Base-by-base conservation (phyloP, 1,140 invertebrate species). In the Lepidurus packardi region DNA sequence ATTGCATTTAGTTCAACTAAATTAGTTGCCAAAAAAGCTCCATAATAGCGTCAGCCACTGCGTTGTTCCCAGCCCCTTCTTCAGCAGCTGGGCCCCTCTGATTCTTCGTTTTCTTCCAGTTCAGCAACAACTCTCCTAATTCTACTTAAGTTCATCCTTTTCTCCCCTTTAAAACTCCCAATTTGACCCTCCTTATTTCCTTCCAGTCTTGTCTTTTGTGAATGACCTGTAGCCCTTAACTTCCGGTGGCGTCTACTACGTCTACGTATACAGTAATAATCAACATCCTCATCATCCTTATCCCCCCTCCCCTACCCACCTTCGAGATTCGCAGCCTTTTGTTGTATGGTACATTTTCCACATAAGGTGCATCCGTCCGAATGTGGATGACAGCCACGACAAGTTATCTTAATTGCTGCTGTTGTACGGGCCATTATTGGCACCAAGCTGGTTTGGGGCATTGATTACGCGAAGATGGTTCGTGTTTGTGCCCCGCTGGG, bases 381-480 rank as follows among this genome's bases (percentile, higher is more conserved):
- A 65, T 65, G 53, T 65, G 53, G 53, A 65, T 65, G 53, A 13
- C 21, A n/a, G 21, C 53, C 53, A 65, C 53, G 53, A n/a, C 53
- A 21, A 13, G 16, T 9, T 13, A 7, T 7, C 13, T 13, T 7
- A 65, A 65, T 65, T 65, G 16, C 21, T 65, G 13, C 53, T 65
- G 9, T 3, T 65, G 21, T 21, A 65, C 53, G 53, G 53, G 53
- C 53, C 53, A 21, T 13, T 65, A 65, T 65, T 65, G 53, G 53
- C 53, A n/a, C 53, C n/a, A 16, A 65, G 53, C 53, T n/a, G 21
- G 16, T 65, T 21, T 65, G 53, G 53, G 53, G 53, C 53, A 65
- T 65, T 65, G 53, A 65, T 65, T n/a, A 65, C 53, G 53, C 53
- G 53, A 65, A 65, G 53, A 65, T 65, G 53, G 53, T 65, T 65